Evolutionary conservation across 2,113 vertebrate species (phyloP).

Genomic region (Maccullochella peelii): DNA sequence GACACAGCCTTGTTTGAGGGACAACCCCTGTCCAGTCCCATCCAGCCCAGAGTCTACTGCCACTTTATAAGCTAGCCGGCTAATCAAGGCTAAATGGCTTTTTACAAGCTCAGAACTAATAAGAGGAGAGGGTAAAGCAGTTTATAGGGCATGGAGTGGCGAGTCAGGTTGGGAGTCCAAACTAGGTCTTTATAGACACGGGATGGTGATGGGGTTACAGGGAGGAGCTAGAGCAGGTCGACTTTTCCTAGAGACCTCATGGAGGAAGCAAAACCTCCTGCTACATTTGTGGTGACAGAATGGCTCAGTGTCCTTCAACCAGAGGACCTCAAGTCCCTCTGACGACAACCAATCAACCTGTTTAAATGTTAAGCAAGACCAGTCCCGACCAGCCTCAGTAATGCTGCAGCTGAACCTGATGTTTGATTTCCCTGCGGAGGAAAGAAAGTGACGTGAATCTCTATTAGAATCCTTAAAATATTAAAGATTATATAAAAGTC

Average conservation of each 20-base stretch:
- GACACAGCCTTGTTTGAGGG: constrained; percentile 51
- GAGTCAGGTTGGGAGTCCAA: constrained; percentile 44
- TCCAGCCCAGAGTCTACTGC: constrained; percentile 53
- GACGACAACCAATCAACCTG: background rate
- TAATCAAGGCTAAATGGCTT: constrained; percentile 92
- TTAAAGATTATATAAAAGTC: too few relatives aligned
- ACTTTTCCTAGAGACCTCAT: constrained; percentile 1
- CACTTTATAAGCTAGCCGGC: constrained; percentile 87
- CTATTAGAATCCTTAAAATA: too few relatives aligned
- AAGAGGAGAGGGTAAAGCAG: constrained; percentile 83
- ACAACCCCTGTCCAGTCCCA: constrained; percentile 34
- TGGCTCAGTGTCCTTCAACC: background rate
- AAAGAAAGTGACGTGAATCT: too few relatives aligned
- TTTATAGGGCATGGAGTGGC: constrained; percentile 76
- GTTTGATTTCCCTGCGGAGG: background rate
- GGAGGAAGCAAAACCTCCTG: background rate
- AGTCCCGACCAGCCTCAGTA: background rate
- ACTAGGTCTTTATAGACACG: constrained; percentile 63
- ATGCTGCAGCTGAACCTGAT: background rate
- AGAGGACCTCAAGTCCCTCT: background rate
- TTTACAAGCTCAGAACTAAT: constrained; percentile 90
- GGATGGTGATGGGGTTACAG: constrained; percentile 40
- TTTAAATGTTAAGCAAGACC: background rate
- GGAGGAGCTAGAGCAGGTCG: constrained; percentile 22
- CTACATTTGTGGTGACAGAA: background rate